Percentiles rank a stretch among this genome's conserved stretches.
Conservation (phyloP, 2,888 invertebrate genomes). For the Scaptomyza cyrtandrae region DNA sequence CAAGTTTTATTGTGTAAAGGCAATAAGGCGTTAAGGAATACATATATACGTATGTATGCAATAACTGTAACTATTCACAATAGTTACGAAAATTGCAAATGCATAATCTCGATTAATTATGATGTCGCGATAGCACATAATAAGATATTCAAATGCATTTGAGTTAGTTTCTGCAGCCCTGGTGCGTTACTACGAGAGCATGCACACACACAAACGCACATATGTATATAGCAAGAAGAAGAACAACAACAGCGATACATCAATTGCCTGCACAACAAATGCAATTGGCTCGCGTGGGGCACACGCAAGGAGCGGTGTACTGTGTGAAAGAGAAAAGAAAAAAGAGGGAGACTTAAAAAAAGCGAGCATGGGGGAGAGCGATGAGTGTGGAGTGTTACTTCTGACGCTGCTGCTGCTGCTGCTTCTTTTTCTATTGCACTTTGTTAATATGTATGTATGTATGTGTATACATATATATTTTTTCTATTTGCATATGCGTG, state of each 20-base stretch:
- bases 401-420: background rate
- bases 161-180: conserved; percentile 36
- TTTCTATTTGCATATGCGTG: conserved; percentile 56
- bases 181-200: conserved; percentile 34
- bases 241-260: conserved; percentile 39
- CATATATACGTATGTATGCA: conserved; percentile 2
- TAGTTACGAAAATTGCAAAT: background rate
- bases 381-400: conserved; percentile 6
- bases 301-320: conserved; percentile 20
- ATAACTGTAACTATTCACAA: background rate
- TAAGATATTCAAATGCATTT: conserved; percentile 40
- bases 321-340: background rate
- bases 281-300: conserved; percentile 55
- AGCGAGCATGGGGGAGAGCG: conserved; percentile 1
- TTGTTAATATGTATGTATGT: background rate
- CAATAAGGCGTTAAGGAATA: background rate
- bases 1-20: background rate
- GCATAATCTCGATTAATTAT: conserved; percentile 1
- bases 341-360: background rate
- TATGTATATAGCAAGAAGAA: conserved; percentile 5
- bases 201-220: conserved; percentile 4
- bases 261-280: conserved; percentile 55
- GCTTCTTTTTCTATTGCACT: conserved; percentile 42
- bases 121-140: conserved; percentile 15
- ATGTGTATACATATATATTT: conserved; percentile 3